Conservation (phyloP, 2,888 invertebrate genomes). For the Erynnis tages region DNA sequence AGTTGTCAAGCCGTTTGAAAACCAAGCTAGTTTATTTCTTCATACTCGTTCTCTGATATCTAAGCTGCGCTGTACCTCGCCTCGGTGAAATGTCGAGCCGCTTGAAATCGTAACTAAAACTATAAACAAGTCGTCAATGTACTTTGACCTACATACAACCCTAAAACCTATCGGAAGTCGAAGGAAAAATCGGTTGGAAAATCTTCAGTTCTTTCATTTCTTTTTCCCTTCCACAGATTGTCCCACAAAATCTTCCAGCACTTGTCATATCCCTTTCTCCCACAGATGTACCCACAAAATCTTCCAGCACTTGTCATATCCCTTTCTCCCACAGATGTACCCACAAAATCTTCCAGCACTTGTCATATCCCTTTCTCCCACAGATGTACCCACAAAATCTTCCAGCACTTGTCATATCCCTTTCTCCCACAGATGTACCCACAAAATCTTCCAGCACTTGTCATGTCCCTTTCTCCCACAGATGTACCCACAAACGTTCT, state of each 20-base stretch:
- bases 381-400: neutral
- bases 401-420: neutral
- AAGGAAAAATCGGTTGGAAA: too few species aligned
- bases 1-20: neutral
- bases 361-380: neutral
- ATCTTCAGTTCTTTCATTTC: neutral
- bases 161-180: too few species aligned
- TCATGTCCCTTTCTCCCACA: neutral
- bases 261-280: neutral
- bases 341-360: too few species aligned
- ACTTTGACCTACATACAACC: too few species aligned
- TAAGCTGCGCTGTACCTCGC: too few species aligned
- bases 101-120: too few species aligned
- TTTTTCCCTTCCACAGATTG: neutral
- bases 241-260: neutral
- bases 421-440: neutral
- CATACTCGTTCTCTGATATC: too few species aligned
- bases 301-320: neutral
- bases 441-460: too few species aligned
- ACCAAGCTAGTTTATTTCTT: too few species aligned
- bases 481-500: neutral
- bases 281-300: neutral
- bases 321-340: neutral
- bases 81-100: too few species aligned
- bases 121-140: too few species aligned